phyloP scores from a whole-genome alignment of 2,797 vertebrate genomes.

The Sebastes cheni region DNA sequence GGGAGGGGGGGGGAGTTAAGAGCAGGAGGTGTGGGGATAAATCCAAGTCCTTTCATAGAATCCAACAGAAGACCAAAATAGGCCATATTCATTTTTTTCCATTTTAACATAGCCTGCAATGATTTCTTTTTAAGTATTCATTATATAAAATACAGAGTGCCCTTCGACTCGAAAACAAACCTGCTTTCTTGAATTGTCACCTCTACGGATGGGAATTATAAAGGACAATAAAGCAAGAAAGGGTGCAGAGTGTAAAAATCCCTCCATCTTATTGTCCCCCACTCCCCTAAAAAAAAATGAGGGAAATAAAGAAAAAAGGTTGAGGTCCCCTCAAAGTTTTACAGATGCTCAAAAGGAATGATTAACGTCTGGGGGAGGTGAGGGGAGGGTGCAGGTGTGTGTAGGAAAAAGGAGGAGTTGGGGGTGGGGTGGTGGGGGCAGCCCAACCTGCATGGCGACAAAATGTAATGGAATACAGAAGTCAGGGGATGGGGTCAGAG shows the following conservation, averaged over 20 bases:
- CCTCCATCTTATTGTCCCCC: conserved; percentile 54
- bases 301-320: conserved; percentile 17
- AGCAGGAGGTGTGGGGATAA: conserved; percentile 59
- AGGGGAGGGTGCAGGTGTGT: conserved; percentile 84
- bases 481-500: conserved; percentile 20
- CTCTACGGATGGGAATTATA: conserved; percentile 55
- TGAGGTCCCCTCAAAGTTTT: conserved; percentile 77
- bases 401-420: neutral
- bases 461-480: conserved; percentile 41
- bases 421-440: conserved; percentile 41
- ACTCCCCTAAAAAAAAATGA: conserved; percentile 44
- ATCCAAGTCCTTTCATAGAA: conserved; percentile 88
- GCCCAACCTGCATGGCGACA: conserved; percentile 67
- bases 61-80: conserved; percentile 85
- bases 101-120: conserved; percentile 85
- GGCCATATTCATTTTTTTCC: conserved; percentile 78
- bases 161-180: conserved; percentile 61
- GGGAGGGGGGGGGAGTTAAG: conserved; percentile 37
- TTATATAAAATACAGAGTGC: conserved; percentile 84
- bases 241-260: conserved; percentile 70
- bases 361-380: conserved; percentile 81
- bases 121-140: conserved; percentile 85
- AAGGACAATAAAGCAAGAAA: conserved; percentile 64
- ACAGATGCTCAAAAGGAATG: conserved; percentile 86
- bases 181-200: conserved; percentile 65